phyloP scores from a whole-genome alignment of 2,797 vertebrate genomes.

The Enteromius radiatus region DNA sequence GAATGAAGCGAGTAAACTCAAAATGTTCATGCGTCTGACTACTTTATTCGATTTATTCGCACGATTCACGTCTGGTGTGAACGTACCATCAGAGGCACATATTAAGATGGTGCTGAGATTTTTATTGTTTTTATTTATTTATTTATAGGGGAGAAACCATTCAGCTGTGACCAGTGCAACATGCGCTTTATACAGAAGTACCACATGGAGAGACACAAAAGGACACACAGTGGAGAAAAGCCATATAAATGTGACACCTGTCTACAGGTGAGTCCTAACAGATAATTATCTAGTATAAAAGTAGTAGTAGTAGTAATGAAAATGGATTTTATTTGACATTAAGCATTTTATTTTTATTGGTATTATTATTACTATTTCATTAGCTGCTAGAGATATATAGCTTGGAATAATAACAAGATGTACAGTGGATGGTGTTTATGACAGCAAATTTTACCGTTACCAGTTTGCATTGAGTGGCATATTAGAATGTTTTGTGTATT shows the following conservation, averaged over 20 bases:
- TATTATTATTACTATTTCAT: not conserved
- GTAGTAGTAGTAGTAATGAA: not conserved
- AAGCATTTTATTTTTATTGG: not conserved
- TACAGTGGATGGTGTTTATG: not conserved
- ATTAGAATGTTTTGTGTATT: not conserved
- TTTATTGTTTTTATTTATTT: not conserved
- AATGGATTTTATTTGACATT: not conserved
- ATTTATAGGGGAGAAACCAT: conserved; percentile 92
- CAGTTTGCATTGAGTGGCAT: not conserved
- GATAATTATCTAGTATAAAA: not conserved
- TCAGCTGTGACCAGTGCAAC: conserved; percentile 98
- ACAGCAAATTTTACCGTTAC: not conserved
- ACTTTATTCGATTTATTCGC: no score
- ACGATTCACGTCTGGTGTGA: no score
- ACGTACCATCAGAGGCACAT: not conserved
- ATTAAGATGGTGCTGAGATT: not conserved
- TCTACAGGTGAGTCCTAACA: conserved; percentile 82
- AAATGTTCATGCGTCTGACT: no score
- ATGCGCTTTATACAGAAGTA: conserved; percentile 99
- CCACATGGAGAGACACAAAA: conserved; percentile 99
- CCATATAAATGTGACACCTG: conserved; percentile 99
- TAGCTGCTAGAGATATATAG: not conserved
- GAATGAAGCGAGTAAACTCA: no score
- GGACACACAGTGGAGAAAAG: conserved; percentile 99
- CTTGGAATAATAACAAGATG: not conserved